Conservation (phyloP, 2,797 vertebrate genomes). For the Lates japonicus region DNA sequence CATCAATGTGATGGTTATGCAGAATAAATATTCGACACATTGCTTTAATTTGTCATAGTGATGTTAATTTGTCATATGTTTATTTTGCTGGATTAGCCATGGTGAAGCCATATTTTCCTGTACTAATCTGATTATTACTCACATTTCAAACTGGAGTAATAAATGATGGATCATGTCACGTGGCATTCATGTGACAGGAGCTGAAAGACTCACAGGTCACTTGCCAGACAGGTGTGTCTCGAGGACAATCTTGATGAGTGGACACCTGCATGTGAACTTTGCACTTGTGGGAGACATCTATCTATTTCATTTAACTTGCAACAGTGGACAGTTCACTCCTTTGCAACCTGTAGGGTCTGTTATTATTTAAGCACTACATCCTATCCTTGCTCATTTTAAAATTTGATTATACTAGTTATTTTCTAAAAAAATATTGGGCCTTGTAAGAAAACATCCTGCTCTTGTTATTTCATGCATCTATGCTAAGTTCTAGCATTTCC, state of each 20-base stretch:
- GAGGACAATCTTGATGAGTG: slow-evolving; percentile 13
- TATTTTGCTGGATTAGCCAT: background rate
- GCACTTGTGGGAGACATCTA: slow-evolving; percentile 30
- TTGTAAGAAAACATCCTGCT: background rate
- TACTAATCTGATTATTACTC: background rate
- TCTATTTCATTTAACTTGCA: slow-evolving; percentile 2
- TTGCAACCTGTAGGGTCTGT: background rate
- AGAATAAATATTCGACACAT: too few relatives aligned
- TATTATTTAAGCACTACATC: background rate
- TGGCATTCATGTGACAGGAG: background rate
- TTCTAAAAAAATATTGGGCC: background rate
- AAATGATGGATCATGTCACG: background rate
- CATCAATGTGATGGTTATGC: background rate
- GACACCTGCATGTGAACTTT: slow-evolving; percentile 47
- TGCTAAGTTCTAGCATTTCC: background rate
- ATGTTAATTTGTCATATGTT: background rate
- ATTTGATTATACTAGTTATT: background rate
- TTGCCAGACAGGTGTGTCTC: slow-evolving; percentile 28
- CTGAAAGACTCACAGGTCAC: background rate
- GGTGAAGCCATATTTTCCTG: background rate
- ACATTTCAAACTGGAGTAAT: background rate
- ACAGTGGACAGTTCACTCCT: background rate
- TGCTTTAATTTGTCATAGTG: background rate
- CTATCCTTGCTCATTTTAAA: background rate
- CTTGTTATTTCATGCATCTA: background rate